These are phyloP conservation scores for Temnothorax ravouxi DNA, from an alignment of 2,888 invertebrate genomes.

Conservation along the genomic window DNA sequence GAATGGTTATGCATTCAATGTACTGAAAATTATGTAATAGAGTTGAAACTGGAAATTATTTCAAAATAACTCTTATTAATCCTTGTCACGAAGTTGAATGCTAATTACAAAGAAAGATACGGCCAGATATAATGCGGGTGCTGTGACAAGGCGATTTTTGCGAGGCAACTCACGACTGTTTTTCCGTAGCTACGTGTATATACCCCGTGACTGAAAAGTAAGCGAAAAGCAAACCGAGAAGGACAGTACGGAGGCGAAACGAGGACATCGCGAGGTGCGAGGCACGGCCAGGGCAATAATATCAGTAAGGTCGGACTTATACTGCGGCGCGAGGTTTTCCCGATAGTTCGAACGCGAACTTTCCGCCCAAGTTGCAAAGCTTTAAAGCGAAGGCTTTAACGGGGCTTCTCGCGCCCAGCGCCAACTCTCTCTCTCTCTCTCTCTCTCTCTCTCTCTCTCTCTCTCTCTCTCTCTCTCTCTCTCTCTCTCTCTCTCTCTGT, in stretches of 20 bases:
- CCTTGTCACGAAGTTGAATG: background rate
- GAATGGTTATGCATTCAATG: background rate
- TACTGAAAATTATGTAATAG: conserved; percentile 3
- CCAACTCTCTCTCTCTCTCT: conserved; percentile 58
- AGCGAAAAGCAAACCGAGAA: conserved; percentile 76
- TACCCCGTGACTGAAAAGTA: conserved; percentile 72
- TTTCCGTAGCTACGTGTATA: conserved; percentile 48
- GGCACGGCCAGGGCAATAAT: conserved; percentile 78
- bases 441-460: conserved; percentile 3
- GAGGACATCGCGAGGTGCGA: conserved; percentile 73
- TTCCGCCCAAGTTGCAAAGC: conserved; percentile 81
- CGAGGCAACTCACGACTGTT: conserved; percentile 28
- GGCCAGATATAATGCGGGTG: background rate
- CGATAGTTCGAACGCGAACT: conserved; percentile 83
- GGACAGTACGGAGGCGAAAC: conserved; percentile 64
- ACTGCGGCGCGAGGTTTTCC: conserved; percentile 77
- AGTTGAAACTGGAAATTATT: background rate
- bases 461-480: conserved; percentile 61
- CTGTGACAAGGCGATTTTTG: conserved; percentile 1
- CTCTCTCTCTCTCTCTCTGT: background rate
- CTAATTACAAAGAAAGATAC: conserved; percentile 11
- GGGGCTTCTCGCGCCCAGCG: conserved; percentile 78
- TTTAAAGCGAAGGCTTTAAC: conserved; percentile 83
- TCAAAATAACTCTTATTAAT: background rate
- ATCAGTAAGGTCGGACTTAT: conserved; percentile 80